Evolutionary conservation across 2,113 vertebrate genomes (phyloP), one percentile per base, ranked within the genome.

Genomic region (Centropus unirufus): DNA sequence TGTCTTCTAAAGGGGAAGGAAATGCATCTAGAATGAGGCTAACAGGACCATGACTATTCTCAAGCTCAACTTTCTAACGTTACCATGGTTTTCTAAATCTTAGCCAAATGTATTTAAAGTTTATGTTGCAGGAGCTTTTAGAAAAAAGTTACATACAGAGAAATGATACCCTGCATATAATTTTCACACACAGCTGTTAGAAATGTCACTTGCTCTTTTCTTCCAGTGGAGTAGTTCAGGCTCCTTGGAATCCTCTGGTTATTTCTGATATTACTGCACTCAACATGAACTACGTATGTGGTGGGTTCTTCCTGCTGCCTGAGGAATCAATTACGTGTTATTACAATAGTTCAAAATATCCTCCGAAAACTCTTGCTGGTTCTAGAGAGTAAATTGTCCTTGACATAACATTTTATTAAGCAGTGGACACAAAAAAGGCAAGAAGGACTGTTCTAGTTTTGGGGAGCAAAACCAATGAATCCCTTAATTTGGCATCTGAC

Each of bases 1-100:
- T 77, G 95, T 54, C 79, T 87, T 95, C 77, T 95, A 87, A 94
- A 94, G 30, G 64, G 88, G 85, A 93, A 85, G 39, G 47, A 85
- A 72, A 94, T 85, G 92, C 88, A 93, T 59, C 82, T 90, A 44
- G 74, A 76, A 75, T 30, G 49, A 68, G 81, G 77, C 84, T 62
- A 61, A n/a, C n/a, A 74, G 51, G 26, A 54, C 11, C n/a, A 27
- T 39, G 30, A 8, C 47, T 63, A 6, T 67, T 0, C 0, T 8
- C 27, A 67, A 9, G 24, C 72, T 83, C 14, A 9, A 12, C 32
- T 75, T 83, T 12, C 8, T 46, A 52, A 66, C 18, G 26, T 85
- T 58, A 51, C 51, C 24, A 27, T 61, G 55, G 79, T 42, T 77
- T 82, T 73, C 76, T 96, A 82, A 85, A 90, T 74, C n/a, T 90